phyloP scores from a whole-genome alignment of 2,113 vertebrate genomes.

The Zosterops pallidus region DNA sequence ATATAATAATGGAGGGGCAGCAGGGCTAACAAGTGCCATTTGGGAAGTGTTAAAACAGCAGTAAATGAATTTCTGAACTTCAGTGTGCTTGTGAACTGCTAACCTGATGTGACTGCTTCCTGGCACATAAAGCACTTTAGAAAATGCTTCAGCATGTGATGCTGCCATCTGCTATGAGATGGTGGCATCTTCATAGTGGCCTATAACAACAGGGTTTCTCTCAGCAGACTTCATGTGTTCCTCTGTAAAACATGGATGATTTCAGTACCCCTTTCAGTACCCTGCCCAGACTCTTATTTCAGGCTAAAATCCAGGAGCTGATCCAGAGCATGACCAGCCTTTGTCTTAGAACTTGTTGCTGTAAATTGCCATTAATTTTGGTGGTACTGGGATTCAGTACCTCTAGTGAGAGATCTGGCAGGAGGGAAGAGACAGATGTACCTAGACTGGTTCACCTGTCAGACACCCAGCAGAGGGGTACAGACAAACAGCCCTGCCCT shows the following conservation, averaged over 20 bases:
- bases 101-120: background rate
- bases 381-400: background rate
- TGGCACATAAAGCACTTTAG: background rate
- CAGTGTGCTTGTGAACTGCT: background rate
- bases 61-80: background rate
- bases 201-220: background rate
- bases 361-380: background rate
- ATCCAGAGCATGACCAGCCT: background rate
- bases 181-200: background rate
- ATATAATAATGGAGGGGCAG: background rate
- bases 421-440: background rate
- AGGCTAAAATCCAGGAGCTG: background rate
- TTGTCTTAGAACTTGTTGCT: background rate
- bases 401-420: accelerated
- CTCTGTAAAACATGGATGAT: background rate
- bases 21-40: background rate
- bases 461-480: background rate
- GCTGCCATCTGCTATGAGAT: background rate
- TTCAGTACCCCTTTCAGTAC: background rate
- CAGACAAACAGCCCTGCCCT: background rate
- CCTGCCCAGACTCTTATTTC: background rate
- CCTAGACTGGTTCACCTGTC: accelerated
- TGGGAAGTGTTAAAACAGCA: background rate
- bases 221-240: background rate
- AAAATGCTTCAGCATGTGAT: background rate